Evolutionary conservation across 2,113 vertebrate species (phyloP), one percentile per base, ranked within the genome.

Genomic region (Podiceps cristatus): DNA sequence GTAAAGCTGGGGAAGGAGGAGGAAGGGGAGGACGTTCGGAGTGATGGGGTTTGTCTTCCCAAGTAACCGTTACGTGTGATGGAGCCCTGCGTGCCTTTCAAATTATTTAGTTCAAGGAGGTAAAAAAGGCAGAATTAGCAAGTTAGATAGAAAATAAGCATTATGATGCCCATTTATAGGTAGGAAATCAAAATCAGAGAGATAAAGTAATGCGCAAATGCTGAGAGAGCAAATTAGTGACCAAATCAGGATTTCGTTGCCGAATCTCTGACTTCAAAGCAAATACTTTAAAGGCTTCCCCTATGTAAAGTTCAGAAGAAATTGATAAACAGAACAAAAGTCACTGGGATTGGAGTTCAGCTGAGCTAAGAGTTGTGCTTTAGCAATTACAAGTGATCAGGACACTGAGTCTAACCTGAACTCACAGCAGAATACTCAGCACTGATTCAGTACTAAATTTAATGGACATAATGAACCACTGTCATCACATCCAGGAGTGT

Each of bases 391-490:
- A 79, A 93, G 78, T 42, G 66, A 92, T 76, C 56, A 92, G 85
- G 85, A 93, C 74, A 85, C 66, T 7, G 47, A 91, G 47, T 52
- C 66, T 52, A 96, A 94, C 86, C 82, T 81, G 58, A 93, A 87
- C 24, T 58, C 77, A 69, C 60, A 92, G 73, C 42, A 96, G 68
- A 97, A 90, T 25, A 74, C 55, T 77, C 78, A 42, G 75, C 60
- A 89, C 92, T 77, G 15, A 79, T 42, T 82, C 74, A 56, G n/a
- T 83, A 72, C 66, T 53, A 77, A 82, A 91, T 90, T 78, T 94
- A 97, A 95, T 93, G 79, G 86, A 81, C 81, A 94, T 91, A 95
- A 95, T 91, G 87, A 96, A 83, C 84, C 90, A 96, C 95, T 94
- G 95, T 87, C 86, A 93, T 89, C 96, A 91, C 76, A 89, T 83